Evolutionary conservation across 2,797 vertebrate species (phyloP).

Genomic region (Alexandromys oeconomus): DNA sequence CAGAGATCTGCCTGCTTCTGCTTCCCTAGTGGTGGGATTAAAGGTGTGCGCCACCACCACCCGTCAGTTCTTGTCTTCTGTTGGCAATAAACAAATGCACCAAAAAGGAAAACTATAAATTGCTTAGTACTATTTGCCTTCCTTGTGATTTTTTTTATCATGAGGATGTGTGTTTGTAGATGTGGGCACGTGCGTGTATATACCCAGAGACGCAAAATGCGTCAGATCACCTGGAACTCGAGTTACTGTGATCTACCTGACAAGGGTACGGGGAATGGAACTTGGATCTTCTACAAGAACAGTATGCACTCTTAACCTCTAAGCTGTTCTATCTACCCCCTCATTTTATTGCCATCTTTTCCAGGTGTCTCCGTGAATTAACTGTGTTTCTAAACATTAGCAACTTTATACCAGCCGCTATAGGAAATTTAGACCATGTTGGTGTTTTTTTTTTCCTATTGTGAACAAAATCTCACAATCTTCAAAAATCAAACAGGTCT

Average conservation of each 20-base stretch:
- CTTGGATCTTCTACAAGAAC: neutral
- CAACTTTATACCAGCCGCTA: neutral
- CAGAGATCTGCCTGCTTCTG: neutral
- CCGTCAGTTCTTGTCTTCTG: neutral
- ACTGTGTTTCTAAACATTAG: slow-evolving; percentile 4
- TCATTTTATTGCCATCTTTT: neutral
- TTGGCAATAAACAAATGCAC: neutral
- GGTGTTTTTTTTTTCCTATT: slow-evolving; percentile 25
- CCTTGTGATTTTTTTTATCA: neutral
- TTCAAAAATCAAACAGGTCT: slow-evolving; percentile 44
- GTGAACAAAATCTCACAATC: slow-evolving; percentile 48
- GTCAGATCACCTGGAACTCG: neutral
- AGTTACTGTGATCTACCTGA: neutral
- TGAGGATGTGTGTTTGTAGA: neutral
- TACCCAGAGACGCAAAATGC: neutral
- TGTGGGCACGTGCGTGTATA: neutral
- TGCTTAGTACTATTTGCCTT: neutral
- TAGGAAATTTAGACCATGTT: neutral
- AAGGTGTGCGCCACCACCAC: fast-evolving
- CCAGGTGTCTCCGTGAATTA: neutral
- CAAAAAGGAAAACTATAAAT: neutral
- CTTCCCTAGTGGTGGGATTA: neutral
- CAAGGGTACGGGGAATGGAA: neutral
- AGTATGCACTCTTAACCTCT: neutral
- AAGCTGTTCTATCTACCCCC: neutral